Conservation (phyloP, 2,113 vertebrate genomes). For the zebrafish (Danio rerio) region DNA sequence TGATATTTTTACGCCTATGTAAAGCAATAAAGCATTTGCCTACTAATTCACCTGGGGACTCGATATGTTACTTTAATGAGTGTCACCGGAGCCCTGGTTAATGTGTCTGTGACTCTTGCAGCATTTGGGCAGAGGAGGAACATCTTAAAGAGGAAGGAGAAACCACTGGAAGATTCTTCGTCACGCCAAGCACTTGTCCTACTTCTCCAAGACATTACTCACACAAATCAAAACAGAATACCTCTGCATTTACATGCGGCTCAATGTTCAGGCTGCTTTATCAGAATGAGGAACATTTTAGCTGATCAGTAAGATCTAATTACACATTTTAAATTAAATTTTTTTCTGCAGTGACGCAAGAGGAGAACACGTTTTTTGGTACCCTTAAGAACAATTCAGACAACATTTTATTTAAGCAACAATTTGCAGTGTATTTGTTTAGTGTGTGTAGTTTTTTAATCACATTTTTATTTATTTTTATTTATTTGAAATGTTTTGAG, state of each 20-base stretch:
- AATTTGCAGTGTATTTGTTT: too few relatives aligned
- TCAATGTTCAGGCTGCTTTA: neutral
- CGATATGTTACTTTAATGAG: conserved; percentile 78
- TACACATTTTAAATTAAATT: too few relatives aligned
- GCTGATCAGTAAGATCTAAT: neutral
- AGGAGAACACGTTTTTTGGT: too few relatives aligned
- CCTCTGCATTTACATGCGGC: neutral
- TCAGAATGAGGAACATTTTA: neutral
- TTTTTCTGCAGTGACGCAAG: too few relatives aligned
- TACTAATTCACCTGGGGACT: conserved; percentile 66
- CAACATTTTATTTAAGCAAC: too few relatives aligned
- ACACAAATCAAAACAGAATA: neutral
- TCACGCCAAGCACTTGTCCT: conserved; percentile 35
- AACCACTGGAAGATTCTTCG: conserved; percentile 36
- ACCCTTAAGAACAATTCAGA: too few relatives aligned
- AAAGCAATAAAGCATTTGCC: conserved; percentile 58
- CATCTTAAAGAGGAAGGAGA: conserved; percentile 13
- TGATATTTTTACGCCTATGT: conserved; percentile 41
- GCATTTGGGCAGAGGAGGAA: conserved; percentile 30
- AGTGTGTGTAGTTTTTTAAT: too few relatives aligned
- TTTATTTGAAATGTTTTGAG: too few relatives aligned
- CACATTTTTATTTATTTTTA: too few relatives aligned
- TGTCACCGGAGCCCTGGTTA: conserved; percentile 66
- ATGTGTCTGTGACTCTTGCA: conserved; percentile 65
- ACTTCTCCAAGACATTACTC: conserved; percentile 45